Evolutionary conservation across 2,113 vertebrate genomes (phyloP).

Genomic region (Stegastes partitus): DNA sequence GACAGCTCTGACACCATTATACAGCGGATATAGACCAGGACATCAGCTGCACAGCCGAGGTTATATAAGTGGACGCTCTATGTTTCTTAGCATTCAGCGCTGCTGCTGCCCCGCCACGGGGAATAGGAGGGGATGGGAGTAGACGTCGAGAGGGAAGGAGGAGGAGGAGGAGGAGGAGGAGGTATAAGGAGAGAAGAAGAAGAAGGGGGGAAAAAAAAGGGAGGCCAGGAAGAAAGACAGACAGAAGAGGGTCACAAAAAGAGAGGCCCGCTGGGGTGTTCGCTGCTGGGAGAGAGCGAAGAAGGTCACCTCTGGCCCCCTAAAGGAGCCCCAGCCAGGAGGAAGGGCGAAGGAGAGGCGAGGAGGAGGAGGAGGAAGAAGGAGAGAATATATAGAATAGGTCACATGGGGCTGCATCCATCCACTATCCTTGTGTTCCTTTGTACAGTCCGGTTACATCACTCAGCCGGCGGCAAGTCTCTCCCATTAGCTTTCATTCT

Average conservation of each 20-base stretch:
- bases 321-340: slow-evolving; percentile 63
- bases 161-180: not conserved
- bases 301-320: slow-evolving; percentile 77
- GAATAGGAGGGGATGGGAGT: slow-evolving; percentile 33
- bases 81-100: slow-evolving; percentile 64
- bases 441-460: slow-evolving; percentile 34
- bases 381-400: slow-evolving; percentile 14
- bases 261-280: slow-evolving; percentile 69
- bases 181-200: not conserved
- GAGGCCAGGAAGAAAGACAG: slow-evolving; percentile 58
- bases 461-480: not conserved
- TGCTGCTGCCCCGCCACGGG: slow-evolving; percentile 48
- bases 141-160: not conserved
- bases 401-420: slow-evolving; percentile 60
- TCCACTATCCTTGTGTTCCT: slow-evolving; percentile 34
- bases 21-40: slow-evolving; percentile 70
- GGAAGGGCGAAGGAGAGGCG: slow-evolving; percentile 8
- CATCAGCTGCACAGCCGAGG: slow-evolving; percentile 72
- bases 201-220: slow-evolving; percentile 3
- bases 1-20: slow-evolving; percentile 79
- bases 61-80: slow-evolving; percentile 80
- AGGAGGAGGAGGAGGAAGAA: not conserved
- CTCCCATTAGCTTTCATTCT: not conserved
- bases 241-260: slow-evolving; percentile 68
- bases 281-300: slow-evolving; percentile 65